phyloP scores from a whole-genome alignment of 2,888 invertebrate species.

The Drosophila kambysellisi region DNA sequence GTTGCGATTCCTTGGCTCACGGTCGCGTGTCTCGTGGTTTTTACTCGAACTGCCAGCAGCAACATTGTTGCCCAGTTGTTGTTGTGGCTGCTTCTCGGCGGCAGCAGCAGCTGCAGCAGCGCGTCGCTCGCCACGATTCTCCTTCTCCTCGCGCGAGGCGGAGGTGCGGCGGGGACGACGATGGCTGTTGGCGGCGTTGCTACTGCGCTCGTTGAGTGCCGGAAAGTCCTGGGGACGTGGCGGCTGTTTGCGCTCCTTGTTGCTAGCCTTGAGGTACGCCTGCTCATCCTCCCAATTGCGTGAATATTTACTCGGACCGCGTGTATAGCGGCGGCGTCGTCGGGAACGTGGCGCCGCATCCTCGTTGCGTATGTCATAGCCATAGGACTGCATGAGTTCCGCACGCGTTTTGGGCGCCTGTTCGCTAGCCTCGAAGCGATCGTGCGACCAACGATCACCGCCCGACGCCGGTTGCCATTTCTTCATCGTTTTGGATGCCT shows the following conservation, averaged over 20 bases:
- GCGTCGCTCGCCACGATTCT: slow-evolving; percentile 81
- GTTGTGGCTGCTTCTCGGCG: slow-evolving; percentile 22
- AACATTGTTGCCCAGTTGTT: slow-evolving; percentile 8
- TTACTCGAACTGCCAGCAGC: slow-evolving; percentile 14
- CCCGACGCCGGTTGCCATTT: slow-evolving; percentile 85
- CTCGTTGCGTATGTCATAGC: slow-evolving; percentile 96
- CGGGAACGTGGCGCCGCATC: slow-evolving; percentile 95
- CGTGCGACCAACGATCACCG: slow-evolving; percentile 92
- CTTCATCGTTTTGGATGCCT: slow-evolving; percentile 84
- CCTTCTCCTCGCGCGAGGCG: slow-evolving; percentile 82
- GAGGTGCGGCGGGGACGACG: slow-evolving; percentile 70
- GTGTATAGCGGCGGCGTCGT: slow-evolving; percentile 93
- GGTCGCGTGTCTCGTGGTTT: slow-evolving; percentile 36
- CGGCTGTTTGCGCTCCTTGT: slow-evolving; percentile 82
- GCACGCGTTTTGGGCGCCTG: slow-evolving; percentile 87
- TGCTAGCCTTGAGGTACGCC: slow-evolving; percentile 89
- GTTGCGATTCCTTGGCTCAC: slow-evolving; percentile 56
- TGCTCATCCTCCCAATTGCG: slow-evolving; percentile 97
- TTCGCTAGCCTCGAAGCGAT: slow-evolving; percentile 87
- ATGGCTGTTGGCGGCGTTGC: slow-evolving; percentile 39
- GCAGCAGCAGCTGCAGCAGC: slow-evolving; percentile 18
- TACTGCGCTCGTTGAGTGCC: slow-evolving; percentile 84
- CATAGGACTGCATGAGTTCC: slow-evolving; percentile 74
- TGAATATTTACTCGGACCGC: slow-evolving; percentile 96
- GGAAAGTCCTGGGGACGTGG: slow-evolving; percentile 87